phyloP scores from a whole-genome alignment of 1,140 invertebrate genomes.

The Platyura marginata region DNA sequence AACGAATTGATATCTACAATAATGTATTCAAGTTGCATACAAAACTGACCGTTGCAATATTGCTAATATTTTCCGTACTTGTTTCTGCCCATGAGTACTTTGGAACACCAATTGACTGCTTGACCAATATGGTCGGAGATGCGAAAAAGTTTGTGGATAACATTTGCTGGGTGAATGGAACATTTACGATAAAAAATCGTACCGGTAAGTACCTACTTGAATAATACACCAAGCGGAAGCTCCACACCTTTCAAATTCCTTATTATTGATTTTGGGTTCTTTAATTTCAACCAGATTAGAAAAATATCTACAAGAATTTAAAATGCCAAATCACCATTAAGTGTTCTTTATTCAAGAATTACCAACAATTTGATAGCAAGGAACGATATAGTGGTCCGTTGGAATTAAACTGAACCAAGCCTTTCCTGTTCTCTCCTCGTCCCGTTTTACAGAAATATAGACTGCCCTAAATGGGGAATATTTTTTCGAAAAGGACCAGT shows the following conservation, averaged over 20 bases:
- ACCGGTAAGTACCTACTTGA: conserved; percentile 4
- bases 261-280: too few relatives aligned
- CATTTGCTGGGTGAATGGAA: conserved; percentile 63
- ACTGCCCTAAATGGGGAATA: too few relatives aligned
- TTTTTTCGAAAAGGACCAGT: too few relatives aligned
- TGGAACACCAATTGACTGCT: conserved; percentile 47
- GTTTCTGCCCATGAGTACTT: conserved; percentile 54
- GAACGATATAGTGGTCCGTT: too few relatives aligned
- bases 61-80: conserved; percentile 42
- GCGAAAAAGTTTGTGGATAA: conserved; percentile 41
- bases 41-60: conserved; percentile 39
- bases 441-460: too few relatives aligned
- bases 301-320: too few relatives aligned
- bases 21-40: conserved; percentile 47
- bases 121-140: conserved; percentile 24
- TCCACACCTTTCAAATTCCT: neutral
- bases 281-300: too few relatives aligned
- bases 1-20: conserved; percentile 47
- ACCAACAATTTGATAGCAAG: too few relatives aligned
- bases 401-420: too few relatives aligned
- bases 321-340: too few relatives aligned
- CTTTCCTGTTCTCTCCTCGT: too few relatives aligned
- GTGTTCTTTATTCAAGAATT: too few relatives aligned
- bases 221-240: conserved; percentile 17
- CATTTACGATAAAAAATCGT: conserved; percentile 38